Evolutionary conservation across 2,888 invertebrate genomes (phyloP).

Genomic region (Agrenia bidenticulata): DNA sequence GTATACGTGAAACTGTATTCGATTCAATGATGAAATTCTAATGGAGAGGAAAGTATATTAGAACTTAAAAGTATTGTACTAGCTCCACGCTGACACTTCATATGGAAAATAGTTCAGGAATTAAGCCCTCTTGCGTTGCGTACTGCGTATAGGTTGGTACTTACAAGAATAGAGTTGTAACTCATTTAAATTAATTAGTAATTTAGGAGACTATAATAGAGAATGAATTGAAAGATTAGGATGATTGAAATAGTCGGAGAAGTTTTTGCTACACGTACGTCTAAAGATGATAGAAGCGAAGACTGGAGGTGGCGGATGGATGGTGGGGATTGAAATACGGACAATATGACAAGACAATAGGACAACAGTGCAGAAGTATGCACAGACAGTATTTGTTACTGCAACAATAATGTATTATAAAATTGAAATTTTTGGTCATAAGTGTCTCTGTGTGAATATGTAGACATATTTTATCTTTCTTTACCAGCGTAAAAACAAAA

Average conservation of each 20-base stretch:
- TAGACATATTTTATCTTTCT: slow-evolving; percentile 1
- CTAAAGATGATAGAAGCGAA: slow-evolving; percentile 11
- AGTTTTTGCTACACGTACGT: neutral
- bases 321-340: slow-evolving; percentile 20
- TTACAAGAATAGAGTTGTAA: no score
- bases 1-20: no score
- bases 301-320: slow-evolving; percentile 1
- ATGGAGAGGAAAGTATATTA: no score
- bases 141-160: no score
- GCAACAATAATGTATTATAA: slow-evolving; percentile 16
- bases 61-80: no score
- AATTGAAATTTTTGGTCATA: slow-evolving; percentile 20
- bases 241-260: neutral
- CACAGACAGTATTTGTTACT: slow-evolving; percentile 7
- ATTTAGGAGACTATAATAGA: no score
- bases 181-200: no score
- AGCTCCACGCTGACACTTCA: no score
- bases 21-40: no score
- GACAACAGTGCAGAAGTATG: slow-evolving; percentile 21
- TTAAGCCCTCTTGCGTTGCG: no score
- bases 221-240: slow-evolving; percentile 3
- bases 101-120: no score
- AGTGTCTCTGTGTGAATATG: slow-evolving; percentile 4
- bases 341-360: slow-evolving; percentile 20
- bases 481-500: slow-evolving; percentile 8